phyloP scores from a whole-genome alignment of 1,140 invertebrate species.

The Macrosteles quadrilineatus region DNA sequence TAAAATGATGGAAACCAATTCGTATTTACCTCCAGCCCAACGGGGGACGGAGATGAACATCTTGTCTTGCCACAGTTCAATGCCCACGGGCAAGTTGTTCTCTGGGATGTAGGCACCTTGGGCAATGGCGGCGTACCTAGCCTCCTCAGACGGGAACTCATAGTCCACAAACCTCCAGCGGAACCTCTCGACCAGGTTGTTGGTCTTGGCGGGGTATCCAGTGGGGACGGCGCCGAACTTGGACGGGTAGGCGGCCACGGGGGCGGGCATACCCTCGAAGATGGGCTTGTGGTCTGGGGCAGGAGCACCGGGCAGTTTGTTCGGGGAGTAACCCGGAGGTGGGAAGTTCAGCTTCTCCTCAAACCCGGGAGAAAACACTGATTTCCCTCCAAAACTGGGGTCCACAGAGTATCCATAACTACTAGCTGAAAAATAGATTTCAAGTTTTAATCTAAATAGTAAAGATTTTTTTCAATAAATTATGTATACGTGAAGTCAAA shows the following conservation, averaged over 20 bases:
- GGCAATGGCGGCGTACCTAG: conserved; percentile 61
- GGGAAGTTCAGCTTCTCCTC: neutral
- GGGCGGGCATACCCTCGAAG: neutral
- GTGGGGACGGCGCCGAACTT: neutral
- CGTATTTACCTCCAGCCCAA: conserved; percentile 55
- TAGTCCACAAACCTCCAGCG: conserved; percentile 76
- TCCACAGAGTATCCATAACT: conserved; percentile 3
- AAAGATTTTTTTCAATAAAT: too few species aligned
- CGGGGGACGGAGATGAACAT: conserved; percentile 76
- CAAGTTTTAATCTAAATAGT: too few species aligned
- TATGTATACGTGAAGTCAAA: too few species aligned
- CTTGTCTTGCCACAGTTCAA: conserved; percentile 75
- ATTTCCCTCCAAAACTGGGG: conserved; percentile 6
- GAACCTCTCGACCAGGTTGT: conserved; percentile 62
- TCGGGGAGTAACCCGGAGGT: neutral
- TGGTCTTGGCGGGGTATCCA: neutral
- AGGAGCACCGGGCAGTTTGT: neutral
- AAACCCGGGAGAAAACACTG: neutral
- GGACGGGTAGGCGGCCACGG: neutral
- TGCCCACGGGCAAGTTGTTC: conserved; percentile 75
- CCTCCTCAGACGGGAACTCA: conserved; percentile 62
- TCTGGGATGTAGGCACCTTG: conserved; percentile 66
- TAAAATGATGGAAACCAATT: too few species aligned
- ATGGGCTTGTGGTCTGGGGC: neutral
- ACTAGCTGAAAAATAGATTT: neutral